Evolutionary conservation across 1,140 invertebrate species (phyloP).

Genomic region (Drosophila pseudoobscura): DNA sequence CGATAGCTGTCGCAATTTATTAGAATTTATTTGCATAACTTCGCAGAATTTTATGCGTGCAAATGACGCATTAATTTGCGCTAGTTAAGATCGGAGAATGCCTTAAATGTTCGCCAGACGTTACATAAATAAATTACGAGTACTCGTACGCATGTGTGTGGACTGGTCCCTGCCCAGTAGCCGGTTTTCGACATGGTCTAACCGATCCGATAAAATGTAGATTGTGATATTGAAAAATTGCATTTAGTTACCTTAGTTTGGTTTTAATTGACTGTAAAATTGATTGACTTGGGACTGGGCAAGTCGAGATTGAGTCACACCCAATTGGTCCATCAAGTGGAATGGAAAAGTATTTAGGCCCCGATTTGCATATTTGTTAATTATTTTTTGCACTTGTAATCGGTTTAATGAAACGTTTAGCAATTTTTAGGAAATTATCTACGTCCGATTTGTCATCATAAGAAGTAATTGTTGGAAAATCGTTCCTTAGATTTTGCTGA

Average conservation of each 20-base stretch:
- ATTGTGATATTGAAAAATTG: slow-evolving; percentile 41
- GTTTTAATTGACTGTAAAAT: slow-evolving; percentile 65
- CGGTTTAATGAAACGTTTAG: neutral
- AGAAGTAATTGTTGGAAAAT: slow-evolving; percentile 28
- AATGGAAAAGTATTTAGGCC: slow-evolving; percentile 17
- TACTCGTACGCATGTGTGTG: slow-evolving; percentile 7
- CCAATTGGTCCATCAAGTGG: slow-evolving; percentile 16
- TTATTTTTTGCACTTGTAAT: slow-evolving; percentile 2
- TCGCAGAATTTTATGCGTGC: slow-evolving; percentile 43
- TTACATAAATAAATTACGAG: slow-evolving; percentile 42
- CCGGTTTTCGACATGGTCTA: slow-evolving; percentile 41
- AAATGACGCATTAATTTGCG: slow-evolving; percentile 66
- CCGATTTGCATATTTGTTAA: slow-evolving; percentile 53
- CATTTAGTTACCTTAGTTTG: slow-evolving; percentile 43
- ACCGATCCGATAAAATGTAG: slow-evolving; percentile 43
- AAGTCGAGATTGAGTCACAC: slow-evolving; percentile 31
- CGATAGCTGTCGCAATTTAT: slow-evolving; percentile 52
- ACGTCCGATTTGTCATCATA: slow-evolving; percentile 36
- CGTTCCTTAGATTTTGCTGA: neutral
- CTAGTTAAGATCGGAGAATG: slow-evolving; percentile 54
- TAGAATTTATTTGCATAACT: slow-evolving; percentile 51
- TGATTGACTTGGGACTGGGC: slow-evolving; percentile 34
- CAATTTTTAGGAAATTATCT: slow-evolving; percentile 42
- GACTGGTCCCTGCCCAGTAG: slow-evolving; percentile 13
- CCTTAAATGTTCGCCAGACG: slow-evolving; percentile 49